phyloP scores from a whole-genome alignment of 2,888 invertebrate species.

The Trachelus stipa region DNA sequence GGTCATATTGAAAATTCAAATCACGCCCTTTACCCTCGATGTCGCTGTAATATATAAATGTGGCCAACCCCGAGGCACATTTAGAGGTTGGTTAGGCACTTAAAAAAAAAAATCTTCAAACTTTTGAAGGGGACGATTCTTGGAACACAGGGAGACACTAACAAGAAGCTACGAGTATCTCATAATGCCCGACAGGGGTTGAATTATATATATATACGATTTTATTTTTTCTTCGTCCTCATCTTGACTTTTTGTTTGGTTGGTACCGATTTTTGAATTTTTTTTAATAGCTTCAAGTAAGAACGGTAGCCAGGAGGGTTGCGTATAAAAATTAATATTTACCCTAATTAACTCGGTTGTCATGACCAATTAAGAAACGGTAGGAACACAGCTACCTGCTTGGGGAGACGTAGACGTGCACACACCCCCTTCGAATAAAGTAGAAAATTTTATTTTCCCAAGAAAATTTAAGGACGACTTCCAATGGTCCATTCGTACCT shows the following conservation, averaged over 20 bases:
- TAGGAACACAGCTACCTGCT: background rate
- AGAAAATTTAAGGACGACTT: slow-evolving; percentile 18
- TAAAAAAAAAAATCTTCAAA: slow-evolving; percentile 6
- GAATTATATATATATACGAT: slow-evolving; percentile 16
- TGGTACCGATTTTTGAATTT: background rate
- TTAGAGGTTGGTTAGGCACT: background rate
- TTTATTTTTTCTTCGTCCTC: background rate
- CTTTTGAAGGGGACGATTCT: slow-evolving; percentile 14
- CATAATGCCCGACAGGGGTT: slow-evolving; percentile 12
- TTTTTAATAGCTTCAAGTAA: background rate
- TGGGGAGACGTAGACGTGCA: background rate
- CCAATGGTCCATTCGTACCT: background rate
- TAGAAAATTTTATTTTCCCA: slow-evolving; percentile 55
- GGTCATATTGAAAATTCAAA: background rate
- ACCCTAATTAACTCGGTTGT: slow-evolving; percentile 40
- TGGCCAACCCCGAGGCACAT: background rate
- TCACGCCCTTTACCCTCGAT: background rate
- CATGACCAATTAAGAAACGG: slow-evolving; percentile 22
- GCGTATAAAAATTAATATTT: slow-evolving; percentile 52
- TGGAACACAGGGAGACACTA: slow-evolving; percentile 14
- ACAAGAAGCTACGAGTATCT: slow-evolving; percentile 24
- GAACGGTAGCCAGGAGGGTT: slow-evolving; percentile 28
- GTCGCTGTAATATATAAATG: background rate
- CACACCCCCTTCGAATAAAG: slow-evolving; percentile 41
- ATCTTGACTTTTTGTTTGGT: background rate